A percentile compares a stretch with the other conserved stretches of the same genome.
Evolutionary conservation across 1,140 invertebrate genomes (phyloP).

Genomic region (Lanistes nyassanus): DNA sequence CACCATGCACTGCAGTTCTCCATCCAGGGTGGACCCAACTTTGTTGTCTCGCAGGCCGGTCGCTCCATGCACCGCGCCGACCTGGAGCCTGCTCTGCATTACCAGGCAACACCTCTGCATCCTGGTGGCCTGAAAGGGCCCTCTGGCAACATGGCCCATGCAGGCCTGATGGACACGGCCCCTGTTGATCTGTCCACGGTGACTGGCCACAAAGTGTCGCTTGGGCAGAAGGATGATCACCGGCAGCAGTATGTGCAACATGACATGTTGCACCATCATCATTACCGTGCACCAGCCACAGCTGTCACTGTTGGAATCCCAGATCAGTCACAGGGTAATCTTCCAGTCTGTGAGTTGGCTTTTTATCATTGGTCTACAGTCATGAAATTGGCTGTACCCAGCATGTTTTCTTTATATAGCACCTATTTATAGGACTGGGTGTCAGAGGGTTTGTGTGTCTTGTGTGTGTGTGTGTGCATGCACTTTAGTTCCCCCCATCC

Average conservation of each 20-base stretch:
- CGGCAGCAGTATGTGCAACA: conserved; percentile 11
- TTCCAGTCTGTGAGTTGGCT: conserved; percentile 17
- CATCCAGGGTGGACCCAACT: conserved; percentile 35
- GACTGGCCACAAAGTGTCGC: conserved; percentile 12
- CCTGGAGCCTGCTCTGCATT: conserved; percentile 14
- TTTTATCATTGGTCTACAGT: neutral
- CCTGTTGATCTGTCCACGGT: conserved; percentile 24
- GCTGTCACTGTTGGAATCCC: conserved; percentile 47
- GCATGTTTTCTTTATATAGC: no score
- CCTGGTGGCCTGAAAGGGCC: conserved; percentile 3
- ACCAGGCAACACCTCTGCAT: conserved; percentile 18
- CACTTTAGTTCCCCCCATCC: no score
- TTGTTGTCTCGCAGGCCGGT: conserved; percentile 32
- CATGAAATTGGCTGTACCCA: no score
- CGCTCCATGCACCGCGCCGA: conserved; percentile 35
- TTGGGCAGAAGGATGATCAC: conserved; percentile 9
- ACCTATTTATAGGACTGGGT: no score
- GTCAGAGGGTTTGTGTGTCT: neutral
- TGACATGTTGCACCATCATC: conserved; percentile 10
- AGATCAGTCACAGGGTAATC: conserved; percentile 47
- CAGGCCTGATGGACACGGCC: conserved; percentile 22
- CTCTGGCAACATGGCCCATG: conserved; percentile 22
- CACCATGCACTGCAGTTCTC: conserved; percentile 37
- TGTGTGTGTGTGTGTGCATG: no score
- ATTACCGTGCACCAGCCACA: neutral